These are phyloP conservation scores for Cancer borealis DNA, from an alignment of 2,888 invertebrate species.

Conservation along the genomic window DNA sequence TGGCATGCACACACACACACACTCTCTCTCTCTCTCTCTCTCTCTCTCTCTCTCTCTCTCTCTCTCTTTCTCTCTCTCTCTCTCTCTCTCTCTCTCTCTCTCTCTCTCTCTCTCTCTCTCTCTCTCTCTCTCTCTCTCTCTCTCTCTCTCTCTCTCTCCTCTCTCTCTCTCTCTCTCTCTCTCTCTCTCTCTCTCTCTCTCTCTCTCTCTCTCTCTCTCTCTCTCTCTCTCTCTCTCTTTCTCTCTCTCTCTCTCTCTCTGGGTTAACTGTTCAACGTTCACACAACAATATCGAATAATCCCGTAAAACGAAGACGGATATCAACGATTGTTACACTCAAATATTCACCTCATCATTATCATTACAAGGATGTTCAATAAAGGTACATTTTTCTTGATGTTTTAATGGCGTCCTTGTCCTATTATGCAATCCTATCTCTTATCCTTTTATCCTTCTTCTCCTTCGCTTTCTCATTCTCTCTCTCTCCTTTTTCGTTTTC, in stretches of 20 bases:
- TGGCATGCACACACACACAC: not conserved
- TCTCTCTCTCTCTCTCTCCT: conserved; percentile 38
- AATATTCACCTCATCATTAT: not conserved
- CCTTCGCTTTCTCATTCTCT: not conserved
- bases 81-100: not conserved
- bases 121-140: not conserved
- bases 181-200: not conserved
- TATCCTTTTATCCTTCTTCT: no score
- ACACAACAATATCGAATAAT: no score
- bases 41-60: no score
- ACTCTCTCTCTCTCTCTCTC: not conserved
- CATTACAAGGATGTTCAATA: conserved; percentile 10
- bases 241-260: no score
- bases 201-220: not conserved
- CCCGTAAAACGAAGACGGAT: no score
- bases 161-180: not conserved
- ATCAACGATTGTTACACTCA: no score
- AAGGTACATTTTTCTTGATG: not conserved
- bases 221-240: no score
- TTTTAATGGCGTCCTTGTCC: not conserved
- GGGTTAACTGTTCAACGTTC: no score
- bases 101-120: not conserved
- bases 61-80: no score
- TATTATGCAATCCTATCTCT: not conserved
- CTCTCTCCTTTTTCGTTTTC: not conserved